Evolutionary conservation across 2,797 vertebrate species (phyloP).

Genomic region (Hydrophis major): DNA sequence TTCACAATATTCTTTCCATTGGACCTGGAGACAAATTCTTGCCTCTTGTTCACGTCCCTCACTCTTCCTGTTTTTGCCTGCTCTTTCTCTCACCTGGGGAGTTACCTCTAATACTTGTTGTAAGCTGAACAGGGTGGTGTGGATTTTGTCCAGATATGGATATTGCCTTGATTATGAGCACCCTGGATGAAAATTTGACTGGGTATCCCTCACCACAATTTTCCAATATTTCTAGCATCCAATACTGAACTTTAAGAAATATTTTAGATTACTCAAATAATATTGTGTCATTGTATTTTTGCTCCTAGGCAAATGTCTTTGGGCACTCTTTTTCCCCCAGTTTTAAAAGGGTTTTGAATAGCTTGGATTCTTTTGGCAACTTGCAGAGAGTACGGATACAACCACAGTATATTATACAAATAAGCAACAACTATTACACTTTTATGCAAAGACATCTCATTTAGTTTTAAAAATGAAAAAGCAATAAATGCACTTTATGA

Average conservation of each 20-base stretch:
- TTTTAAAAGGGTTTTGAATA: neutral
- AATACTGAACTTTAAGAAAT: neutral
- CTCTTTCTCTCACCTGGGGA: neutral
- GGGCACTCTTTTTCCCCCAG: neutral
- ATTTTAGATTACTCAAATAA: neutral
- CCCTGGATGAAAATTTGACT: neutral
- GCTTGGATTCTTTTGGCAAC: neutral
- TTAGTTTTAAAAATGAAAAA: neutral
- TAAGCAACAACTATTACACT: neutral
- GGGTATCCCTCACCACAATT: neutral
- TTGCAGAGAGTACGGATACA: neutral
- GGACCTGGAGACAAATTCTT: neutral
- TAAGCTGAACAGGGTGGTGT: neutral
- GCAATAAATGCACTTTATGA: constrained; percentile 14
- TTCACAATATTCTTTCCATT: neutral
- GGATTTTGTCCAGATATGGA: neutral
- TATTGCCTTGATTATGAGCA: neutral
- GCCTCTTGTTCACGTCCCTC: neutral
- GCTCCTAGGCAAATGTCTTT: neutral
- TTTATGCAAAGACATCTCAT: neutral
- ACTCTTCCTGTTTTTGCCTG: neutral
- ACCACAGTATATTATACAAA: neutral
- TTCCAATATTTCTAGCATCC: neutral
- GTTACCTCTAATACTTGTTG: neutral
- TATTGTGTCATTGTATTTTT: neutral